Evolutionary conservation across 2,888 invertebrate species (phyloP).

Genomic region (Tinea trinotella): DNA sequence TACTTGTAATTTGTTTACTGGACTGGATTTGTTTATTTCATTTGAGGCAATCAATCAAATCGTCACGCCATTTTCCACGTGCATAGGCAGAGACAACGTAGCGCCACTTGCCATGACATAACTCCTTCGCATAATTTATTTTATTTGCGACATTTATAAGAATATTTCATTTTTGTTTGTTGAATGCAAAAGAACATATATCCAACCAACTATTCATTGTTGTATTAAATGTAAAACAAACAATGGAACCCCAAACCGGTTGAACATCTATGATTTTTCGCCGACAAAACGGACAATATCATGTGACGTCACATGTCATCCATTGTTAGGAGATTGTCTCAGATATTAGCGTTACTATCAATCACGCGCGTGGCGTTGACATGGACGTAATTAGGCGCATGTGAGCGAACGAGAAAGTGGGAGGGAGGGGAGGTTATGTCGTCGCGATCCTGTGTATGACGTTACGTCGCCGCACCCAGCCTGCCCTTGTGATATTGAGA

Average conservation of each 20-base stretch:
- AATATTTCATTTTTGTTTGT: too few relatives aligned
- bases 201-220: background rate
- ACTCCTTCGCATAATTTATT: too few relatives aligned
- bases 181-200: too few relatives aligned
- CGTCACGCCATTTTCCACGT: too few relatives aligned
- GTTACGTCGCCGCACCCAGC: slow-evolving; percentile 16
- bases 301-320: slow-evolving; percentile 42
- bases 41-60: too few relatives aligned
- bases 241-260: background rate
- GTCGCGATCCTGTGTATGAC: slow-evolving; percentile 12
- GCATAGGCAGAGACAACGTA: too few relatives aligned
- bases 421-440: slow-evolving; percentile 6
- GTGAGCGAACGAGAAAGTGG: slow-evolving; percentile 19
- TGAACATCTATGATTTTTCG: slow-evolving; percentile 9
- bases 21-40: too few relatives aligned
- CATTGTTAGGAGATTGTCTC: slow-evolving; percentile 51
- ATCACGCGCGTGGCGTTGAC: slow-evolving; percentile 62
- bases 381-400: slow-evolving; percentile 57
- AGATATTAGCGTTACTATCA: slow-evolving; percentile 66
- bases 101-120: too few relatives aligned
- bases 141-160: too few relatives aligned
- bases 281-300: slow-evolving; percentile 15
- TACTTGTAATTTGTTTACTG: too few relatives aligned
- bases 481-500: slow-evolving; percentile 11
- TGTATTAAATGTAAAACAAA: background rate